Conservation (phyloP, 2,113 vertebrate genomes). For the Circaetus gallicus region DNA sequence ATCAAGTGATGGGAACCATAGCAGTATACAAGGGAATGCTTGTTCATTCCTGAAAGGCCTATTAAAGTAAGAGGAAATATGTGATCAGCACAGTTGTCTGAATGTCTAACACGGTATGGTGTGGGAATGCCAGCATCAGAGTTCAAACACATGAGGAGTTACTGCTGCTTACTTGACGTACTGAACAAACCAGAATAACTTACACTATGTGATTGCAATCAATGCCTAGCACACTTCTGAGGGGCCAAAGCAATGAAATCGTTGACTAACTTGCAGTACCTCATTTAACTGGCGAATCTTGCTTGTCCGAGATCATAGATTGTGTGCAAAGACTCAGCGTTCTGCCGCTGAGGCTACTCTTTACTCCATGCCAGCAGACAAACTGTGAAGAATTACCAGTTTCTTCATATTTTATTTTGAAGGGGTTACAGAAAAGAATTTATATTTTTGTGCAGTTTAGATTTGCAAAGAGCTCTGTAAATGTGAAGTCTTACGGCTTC, state of each 20-base stretch:
- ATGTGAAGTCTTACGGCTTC: not conserved
- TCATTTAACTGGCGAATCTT: not conserved
- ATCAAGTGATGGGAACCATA: conserved; percentile 48
- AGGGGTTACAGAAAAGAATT: not conserved
- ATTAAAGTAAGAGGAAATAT: conserved; percentile 58
- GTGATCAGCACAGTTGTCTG: conserved; percentile 49
- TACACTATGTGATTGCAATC: not conserved
- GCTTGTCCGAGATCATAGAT: not conserved
- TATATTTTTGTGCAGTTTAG: not conserved
- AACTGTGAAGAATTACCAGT: not conserved
- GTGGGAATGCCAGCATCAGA: not conserved
- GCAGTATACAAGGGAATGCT: conserved; percentile 55
- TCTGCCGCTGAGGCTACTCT: not conserved
- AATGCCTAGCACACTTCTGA: not conserved
- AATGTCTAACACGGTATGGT: not conserved
- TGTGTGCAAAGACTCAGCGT: not conserved
- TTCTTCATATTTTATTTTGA: not conserved
- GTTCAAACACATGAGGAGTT: not conserved
- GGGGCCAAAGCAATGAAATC: not conserved
- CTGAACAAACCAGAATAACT: conserved; percentile 16
- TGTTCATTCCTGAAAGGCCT: conserved; percentile 60
- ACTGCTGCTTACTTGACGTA: not conserved
- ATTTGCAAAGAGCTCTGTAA: not conserved
- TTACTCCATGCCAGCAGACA: not conserved
- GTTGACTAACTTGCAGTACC: not conserved